Evolutionary conservation across 1,140 invertebrate genomes (phyloP), one percentile per base, ranked within the genome.

Genomic region (Caenorhabditis remanei): DNA sequence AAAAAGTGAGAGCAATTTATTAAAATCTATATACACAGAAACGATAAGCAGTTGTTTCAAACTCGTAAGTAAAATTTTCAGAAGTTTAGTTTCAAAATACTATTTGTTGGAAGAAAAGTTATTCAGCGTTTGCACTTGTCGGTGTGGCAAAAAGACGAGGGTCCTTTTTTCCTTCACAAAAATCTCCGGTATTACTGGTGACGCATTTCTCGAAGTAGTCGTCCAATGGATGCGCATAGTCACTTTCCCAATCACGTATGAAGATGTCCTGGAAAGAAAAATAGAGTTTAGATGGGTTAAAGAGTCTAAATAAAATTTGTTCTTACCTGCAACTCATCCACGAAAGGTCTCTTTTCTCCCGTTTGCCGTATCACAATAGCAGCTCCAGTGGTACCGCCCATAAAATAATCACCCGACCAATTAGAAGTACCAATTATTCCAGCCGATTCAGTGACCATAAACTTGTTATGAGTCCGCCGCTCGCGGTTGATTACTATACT

Each of bases 321-420:
- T 13, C 8, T 50, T 43, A 50, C 84, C 46, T 50, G 14, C 43
- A 85, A 75, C 75, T 88, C 79, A 24, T 87, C 53, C 43, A 88
- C 82, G 55, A 88, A 83, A 16, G 87, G 75, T 21, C 85, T 55
- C 32, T 75, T 46, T 19, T 55, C 83, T 50, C 67, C 84, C 41
- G 89, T 87, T 56, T 93, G 91, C 48, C 89, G 71, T 11, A 92
- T 89, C 9, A 92, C 90, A 55, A 93, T 87, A 9, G 92, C 91
- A 24, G 94, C 90, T 7, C 95, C 95, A 21, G 96, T 95, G 85
- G 97, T 97, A 8, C 97, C 98, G 90, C 97, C 98, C 90, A 95
- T 94, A 90, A 99, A 99, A 93, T 99, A 99, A 93, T 99, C 97
- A 0, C 96, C 97, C 5, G 96, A 96, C 98, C 98, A 99, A 94